Conservation (phyloP, 2,888 invertebrate species). For the Philaethria dido region DNA sequence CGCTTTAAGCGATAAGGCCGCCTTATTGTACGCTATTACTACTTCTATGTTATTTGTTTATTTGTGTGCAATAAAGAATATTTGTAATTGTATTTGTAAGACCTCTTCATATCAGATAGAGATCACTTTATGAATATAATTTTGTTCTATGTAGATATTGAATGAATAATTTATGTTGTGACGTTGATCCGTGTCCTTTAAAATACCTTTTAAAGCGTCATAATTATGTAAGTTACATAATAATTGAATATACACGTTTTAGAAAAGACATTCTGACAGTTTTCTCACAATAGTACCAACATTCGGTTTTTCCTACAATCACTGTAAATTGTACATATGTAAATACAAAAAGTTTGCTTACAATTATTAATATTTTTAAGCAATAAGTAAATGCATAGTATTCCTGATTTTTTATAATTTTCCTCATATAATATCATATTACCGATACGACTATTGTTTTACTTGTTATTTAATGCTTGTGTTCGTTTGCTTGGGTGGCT, state of each 20-base stretch:
- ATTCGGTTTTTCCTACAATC: no score
- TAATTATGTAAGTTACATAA: constrained; percentile 16
- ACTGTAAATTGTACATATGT: no score
- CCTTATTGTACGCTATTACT: no score
- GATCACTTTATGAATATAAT: constrained; percentile 49
- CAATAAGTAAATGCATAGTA: not conserved
- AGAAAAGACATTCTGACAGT: not conserved
- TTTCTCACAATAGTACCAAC: not conserved
- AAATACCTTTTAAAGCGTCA: constrained; percentile 37
- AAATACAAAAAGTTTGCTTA: no score
- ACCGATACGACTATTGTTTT: constrained; percentile 22
- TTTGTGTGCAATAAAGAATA: no score
- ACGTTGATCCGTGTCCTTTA: constrained; percentile 57
- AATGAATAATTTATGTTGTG: constrained; percentile 75
- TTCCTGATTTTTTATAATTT: not conserved
- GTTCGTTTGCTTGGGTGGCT: constrained; percentile 26
- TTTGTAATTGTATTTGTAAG: no score
- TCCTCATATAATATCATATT: constrained; percentile 24
- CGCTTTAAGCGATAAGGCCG: no score
- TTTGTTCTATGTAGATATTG: constrained; percentile 72
- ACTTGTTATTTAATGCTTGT: constrained; percentile 16
- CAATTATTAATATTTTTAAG: no score
- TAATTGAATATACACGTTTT: not conserved
- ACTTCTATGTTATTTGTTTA: no score
- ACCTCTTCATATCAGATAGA: constrained; percentile 44